Base-by-base conservation (phyloP, 1,140 invertebrate genomes). In the Meteorus sp. region DNA sequence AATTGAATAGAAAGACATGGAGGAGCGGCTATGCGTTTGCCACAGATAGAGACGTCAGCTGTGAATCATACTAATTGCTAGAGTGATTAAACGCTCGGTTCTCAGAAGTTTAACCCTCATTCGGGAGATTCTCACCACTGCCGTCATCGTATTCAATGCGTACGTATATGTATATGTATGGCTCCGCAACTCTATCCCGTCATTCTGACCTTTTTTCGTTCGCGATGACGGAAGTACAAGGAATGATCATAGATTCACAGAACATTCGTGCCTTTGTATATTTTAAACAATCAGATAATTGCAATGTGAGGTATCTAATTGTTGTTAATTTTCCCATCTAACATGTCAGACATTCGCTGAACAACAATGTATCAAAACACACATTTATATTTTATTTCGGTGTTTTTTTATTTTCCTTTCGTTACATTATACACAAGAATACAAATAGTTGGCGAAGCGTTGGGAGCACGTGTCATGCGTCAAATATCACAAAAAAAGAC, bases 41-140 rank as follows among this genome's bases (percentile, higher is more conserved):
- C 39, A 64, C 63, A 66, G 64, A 74, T 71, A 69, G 65, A 72
- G 67, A 69, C 66, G 72, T 75, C 69, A 71, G 67, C 59, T 63
- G 71, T 76, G 75, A 76, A 76, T 77, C 75, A 72, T 70, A 65
- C 74, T 77, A 78, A 77, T 78, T 76, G 72, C 69, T 62, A 57
- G 11, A 59, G 61, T 75, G 73, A 77, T 78, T 76, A 77, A 78
- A 74, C 66, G 70, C 67, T 70, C 68, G 65, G 64, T 78, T 76
- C 75, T 61, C 55, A 58, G 76, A 77, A 78, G 61, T 67, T 71
- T 68, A 70, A 70, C 73, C 71, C 71, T 69, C 59, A 55, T 52
- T 43, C 62, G 15, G n/a, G n/a, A 35, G 5, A 54, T 57, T 64
- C 60, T 57, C 54, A 35, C 19, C 39, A 41, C 33, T 39, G 53